Conservation (phyloP, 35 echinoderm and acorn worm genomes). For the Anneissia japonica region DNA sequence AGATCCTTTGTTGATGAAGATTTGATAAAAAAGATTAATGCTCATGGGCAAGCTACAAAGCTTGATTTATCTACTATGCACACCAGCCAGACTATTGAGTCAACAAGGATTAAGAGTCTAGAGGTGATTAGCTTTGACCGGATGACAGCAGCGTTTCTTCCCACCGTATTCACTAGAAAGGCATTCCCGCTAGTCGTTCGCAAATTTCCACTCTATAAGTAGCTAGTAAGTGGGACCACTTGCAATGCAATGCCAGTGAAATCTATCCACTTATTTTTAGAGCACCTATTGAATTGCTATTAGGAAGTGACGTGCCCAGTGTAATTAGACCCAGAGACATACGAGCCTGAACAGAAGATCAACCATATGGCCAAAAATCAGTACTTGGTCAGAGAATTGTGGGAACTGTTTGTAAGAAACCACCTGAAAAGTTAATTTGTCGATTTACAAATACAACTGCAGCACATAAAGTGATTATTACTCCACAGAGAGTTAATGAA, state of each 20-base stretch:
- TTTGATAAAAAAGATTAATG: no score
- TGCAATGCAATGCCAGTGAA: not conserved
- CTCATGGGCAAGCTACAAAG: not conserved
- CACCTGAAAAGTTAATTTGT: no score
- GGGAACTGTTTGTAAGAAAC: constrained; percentile 18
- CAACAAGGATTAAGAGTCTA: not conserved
- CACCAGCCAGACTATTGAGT: not conserved
- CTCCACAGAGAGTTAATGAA: no score
- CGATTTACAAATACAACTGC: no score
- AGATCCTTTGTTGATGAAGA: not conserved
- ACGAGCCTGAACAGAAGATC: constrained; percentile 3
- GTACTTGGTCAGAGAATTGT: constrained; percentile 41
- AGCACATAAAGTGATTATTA: no score
- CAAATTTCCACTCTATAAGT: constrained; percentile 27
- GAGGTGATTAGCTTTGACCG: constrained; percentile 9
- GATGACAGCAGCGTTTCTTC: not conserved
- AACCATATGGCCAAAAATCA: constrained; percentile 37
- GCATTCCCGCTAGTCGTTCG: constrained; percentile 1
- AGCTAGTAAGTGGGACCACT: constrained; percentile 6
- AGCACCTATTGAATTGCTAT: not conserved
- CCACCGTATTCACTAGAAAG: not conserved
- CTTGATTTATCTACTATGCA: not conserved
- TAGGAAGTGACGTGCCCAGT: constrained; percentile 8
- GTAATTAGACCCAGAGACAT: no score
- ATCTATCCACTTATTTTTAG: not conserved